Conservation (phyloP, 2,113 vertebrate genomes). For the Pluvialis apricaria region DNA sequence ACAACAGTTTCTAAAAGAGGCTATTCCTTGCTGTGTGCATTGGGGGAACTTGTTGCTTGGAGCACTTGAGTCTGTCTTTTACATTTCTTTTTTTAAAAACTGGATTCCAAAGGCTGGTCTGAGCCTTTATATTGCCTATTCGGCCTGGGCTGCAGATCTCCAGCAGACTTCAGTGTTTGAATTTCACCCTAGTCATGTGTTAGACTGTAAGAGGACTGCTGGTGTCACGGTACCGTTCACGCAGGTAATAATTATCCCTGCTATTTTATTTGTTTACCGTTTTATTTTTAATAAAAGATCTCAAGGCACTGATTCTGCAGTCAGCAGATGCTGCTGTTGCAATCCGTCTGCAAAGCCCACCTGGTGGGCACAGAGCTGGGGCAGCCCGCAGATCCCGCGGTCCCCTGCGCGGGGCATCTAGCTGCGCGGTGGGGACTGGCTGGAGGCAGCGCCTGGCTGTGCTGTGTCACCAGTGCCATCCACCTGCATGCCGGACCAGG, state of each 20-base stretch:
- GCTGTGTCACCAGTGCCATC: neutral
- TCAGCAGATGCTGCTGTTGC: neutral
- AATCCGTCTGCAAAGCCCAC: neutral
- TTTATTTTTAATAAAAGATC: neutral
- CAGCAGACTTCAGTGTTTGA: neutral
- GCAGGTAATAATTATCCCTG: neutral
- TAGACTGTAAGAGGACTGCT: neutral
- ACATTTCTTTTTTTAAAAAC: neutral
- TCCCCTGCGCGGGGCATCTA: fast-evolving
- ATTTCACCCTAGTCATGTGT: neutral
- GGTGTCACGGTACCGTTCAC: neutral
- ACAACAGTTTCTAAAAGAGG: neutral
- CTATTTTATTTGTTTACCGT: neutral
- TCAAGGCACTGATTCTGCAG: neutral
- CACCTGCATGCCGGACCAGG: neutral
- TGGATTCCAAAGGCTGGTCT: neutral
- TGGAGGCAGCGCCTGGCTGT: fast-evolving
- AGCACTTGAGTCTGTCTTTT: neutral
- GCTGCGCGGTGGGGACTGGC: fast-evolving
- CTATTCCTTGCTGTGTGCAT: neutral
- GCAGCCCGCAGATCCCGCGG: fast-evolving
- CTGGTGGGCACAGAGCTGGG: neutral
- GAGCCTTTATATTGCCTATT: neutral
- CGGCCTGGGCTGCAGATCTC: neutral
- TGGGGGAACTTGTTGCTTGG: neutral